A percentile compares a stretch with the other conserved stretches of the same genome.
These are phyloP conservation scores for Epistrophella euchroma DNA, from an alignment of 2,888 invertebrate genomes.

Conservation along the genomic window DNA sequence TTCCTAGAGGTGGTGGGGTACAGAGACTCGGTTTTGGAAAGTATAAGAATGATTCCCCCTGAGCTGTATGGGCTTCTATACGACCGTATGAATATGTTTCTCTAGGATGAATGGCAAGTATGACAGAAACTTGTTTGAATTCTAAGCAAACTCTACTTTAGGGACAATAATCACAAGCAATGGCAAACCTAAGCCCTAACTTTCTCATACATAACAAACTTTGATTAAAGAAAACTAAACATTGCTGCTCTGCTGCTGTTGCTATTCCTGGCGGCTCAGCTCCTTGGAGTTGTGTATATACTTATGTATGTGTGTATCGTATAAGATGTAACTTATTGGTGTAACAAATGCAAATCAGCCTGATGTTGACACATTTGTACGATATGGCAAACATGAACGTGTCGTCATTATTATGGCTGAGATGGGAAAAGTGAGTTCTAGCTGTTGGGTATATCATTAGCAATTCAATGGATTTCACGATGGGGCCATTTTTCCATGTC, in stretches of 20 bases:
- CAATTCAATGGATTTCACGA: conserved; percentile 17
- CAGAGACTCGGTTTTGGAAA: neutral
- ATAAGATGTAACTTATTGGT: conserved; percentile 36
- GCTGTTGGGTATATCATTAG: conserved; percentile 12
- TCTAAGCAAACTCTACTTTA: neutral
- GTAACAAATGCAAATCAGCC: conserved; percentile 71
- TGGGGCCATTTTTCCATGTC: conserved; percentile 20
- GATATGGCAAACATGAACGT: conserved; percentile 29
- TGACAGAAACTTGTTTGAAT: conserved; percentile 12
- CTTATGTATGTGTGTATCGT: neutral
- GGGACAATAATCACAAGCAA: conserved; percentile 38
- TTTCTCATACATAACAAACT: conserved; percentile 37
- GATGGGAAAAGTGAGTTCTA: neutral
- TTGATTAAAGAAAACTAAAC: conserved; percentile 70
- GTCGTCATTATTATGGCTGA: neutral
- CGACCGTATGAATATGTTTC: conserved; percentile 15
- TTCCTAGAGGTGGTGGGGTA: neutral
- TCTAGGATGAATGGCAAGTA: neutral
- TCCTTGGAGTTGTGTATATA: conserved; percentile 18
- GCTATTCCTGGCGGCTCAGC: neutral
- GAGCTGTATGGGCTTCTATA: conserved; percentile 34
- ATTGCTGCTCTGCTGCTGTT: neutral
- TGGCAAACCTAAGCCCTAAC: neutral
- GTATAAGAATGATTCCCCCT: conserved; percentile 38
- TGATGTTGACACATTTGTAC: conserved; percentile 61